Evolutionary conservation across 2,797 vertebrate genomes (phyloP).

Genomic region (Galago senegalensis): DNA sequence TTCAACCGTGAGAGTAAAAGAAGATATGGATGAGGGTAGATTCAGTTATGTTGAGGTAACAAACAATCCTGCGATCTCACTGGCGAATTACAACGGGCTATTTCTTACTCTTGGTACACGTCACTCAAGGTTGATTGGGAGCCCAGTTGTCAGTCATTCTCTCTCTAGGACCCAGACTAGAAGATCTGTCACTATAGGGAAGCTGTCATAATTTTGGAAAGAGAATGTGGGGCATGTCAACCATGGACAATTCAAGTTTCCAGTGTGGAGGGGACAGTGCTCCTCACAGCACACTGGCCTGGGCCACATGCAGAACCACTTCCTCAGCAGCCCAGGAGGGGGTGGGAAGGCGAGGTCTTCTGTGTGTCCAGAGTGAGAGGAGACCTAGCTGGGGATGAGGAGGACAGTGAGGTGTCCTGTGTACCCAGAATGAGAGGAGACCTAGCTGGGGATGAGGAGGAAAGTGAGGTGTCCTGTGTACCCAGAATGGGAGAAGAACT

Average conservation of each 20-base stretch:
- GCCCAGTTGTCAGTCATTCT: neutral
- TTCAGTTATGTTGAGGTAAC: neutral
- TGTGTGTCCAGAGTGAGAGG: no score
- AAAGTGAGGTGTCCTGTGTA: no score
- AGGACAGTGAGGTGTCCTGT: no score
- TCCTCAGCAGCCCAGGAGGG: neutral
- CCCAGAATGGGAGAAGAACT: no score
- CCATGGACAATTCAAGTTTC: neutral
- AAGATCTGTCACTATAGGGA: neutral
- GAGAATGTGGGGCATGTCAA: neutral
- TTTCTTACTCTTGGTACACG: neutral
- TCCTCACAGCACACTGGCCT: no score
- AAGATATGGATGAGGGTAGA: neutral
- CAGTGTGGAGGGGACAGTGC: rapidly evolving
- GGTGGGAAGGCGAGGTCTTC: neutral
- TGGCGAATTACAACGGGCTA: neutral
- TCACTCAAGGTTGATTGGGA: neutral
- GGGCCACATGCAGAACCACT: no score
- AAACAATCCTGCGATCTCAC: neutral
- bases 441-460: no score
- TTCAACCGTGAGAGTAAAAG: neutral
- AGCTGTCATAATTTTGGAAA: neutral
- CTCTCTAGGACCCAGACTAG: neutral
- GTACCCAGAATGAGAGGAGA: no score
- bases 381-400: no score